A percentile compares a stretch with the other conserved stretches of the same genome.
Conservation (phyloP, 1,140 invertebrate genomes). For the Melitaea cinxia region DNA sequence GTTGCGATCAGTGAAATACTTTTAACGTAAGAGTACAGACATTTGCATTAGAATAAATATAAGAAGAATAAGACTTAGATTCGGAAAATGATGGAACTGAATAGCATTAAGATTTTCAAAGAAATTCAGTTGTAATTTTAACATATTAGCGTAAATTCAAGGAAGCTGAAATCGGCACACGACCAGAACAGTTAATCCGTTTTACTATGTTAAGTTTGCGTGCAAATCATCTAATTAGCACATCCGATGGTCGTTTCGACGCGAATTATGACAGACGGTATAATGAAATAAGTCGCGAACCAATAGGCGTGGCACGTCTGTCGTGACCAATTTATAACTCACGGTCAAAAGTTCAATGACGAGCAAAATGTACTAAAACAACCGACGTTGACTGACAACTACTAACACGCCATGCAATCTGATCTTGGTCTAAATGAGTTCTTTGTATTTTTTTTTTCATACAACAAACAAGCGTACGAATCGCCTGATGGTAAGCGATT, state of each 20-base stretch:
- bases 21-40: too few species aligned
- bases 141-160: not conserved
- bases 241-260: conserved; percentile 24
- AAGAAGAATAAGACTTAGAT: too few species aligned
- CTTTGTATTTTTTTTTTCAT: too few species aligned
- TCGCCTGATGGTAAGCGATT: too few species aligned
- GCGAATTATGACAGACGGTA: conserved; percentile 19
- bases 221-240: conserved; percentile 31
- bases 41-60: too few species aligned
- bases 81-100: too few species aligned
- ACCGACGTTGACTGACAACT: not conserved
- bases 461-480: too few species aligned
- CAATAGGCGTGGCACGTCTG: conserved; percentile 8
- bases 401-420: too few species aligned
- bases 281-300: conserved; percentile 21
- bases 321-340: conserved; percentile 18
- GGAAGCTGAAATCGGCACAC: conserved; percentile 4
- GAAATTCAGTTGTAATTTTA: too few species aligned
- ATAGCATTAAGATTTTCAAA: too few species aligned
- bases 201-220: conserved; percentile 6
- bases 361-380: not conserved
- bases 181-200: conserved; percentile 24
- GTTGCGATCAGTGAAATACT: too few species aligned
- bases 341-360: conserved; percentile 18
- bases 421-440: too few species aligned